phyloP scores from a whole-genome alignment of 2,888 invertebrate genomes.

The Tachina fera region DNA sequence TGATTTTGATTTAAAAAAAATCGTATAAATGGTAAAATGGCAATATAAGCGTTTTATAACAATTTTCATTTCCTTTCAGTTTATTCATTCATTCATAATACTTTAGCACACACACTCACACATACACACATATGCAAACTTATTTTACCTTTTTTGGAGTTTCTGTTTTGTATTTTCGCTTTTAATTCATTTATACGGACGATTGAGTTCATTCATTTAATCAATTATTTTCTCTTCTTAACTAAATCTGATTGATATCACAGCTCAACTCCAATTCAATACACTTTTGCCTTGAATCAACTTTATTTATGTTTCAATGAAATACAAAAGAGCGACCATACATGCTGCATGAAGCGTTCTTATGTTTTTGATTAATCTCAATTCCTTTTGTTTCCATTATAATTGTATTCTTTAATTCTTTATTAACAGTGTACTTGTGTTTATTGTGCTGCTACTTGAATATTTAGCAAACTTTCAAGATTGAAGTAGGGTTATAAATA shows the following conservation, averaged over 20 bases:
- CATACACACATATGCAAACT: background rate
- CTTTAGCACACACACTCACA: background rate
- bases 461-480: constrained; percentile 33
- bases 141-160: background rate
- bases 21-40: constrained; percentile 35
- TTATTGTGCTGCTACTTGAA: background rate
- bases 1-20: constrained; percentile 23
- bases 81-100: constrained; percentile 40
- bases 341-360: background rate
- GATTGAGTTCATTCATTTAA: constrained; percentile 68
- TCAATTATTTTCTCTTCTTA: constrained; percentile 68
- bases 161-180: background rate
- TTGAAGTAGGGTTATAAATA: background rate
- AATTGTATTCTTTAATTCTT: constrained; percentile 4
- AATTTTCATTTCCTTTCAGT: constrained; percentile 61
- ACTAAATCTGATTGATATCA: constrained; percentile 65
- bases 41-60: constrained; percentile 61
- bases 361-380: constrained; percentile 31
- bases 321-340: constrained; percentile 16
- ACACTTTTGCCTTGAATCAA: constrained; percentile 36
- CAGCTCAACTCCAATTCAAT: constrained; percentile 49
- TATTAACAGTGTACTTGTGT: background rate
- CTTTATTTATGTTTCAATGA: constrained; percentile 51
- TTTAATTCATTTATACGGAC: constrained; percentile 66
- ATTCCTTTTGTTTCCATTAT: background rate